Evolutionary conservation across 2,797 vertebrate genomes (phyloP).

Genomic region (Morelia viridis): DNA sequence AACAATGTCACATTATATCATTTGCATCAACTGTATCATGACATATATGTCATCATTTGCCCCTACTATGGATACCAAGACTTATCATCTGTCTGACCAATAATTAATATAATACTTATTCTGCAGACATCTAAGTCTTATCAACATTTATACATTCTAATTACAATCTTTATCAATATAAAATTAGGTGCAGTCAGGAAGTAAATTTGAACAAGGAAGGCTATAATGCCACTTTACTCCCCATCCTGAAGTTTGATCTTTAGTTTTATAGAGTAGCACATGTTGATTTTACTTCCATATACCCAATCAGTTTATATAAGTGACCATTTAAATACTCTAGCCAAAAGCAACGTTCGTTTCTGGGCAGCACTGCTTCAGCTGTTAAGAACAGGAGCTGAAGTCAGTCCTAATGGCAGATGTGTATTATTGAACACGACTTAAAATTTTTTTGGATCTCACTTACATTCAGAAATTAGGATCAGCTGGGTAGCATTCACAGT

Average conservation of each 20-base stretch:
- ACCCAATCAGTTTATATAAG: conserved; percentile 6
- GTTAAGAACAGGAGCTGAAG: not conserved
- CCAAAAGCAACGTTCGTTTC: conserved; percentile 11
- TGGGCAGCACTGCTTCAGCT: conserved; percentile 3
- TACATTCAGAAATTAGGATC: not conserved
- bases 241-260: not conserved
- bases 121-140: not conserved
- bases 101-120: not conserved
- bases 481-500: not conserved
- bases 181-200: not conserved
- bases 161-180: not conserved
- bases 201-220: not conserved
- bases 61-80: not conserved
- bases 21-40: not conserved
- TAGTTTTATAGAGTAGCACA: not conserved
- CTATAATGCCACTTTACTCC: not conserved
- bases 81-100: not conserved
- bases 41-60: not conserved
- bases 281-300: conserved; percentile 11
- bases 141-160: not conserved
- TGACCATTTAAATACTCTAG: conserved; percentile 9
- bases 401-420: not conserved
- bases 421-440: not conserved
- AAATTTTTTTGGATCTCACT: not conserved
- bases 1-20: not conserved